phyloP scores from a whole-genome alignment of 2,113 vertebrate species.

The Bubo bubo region DNA sequence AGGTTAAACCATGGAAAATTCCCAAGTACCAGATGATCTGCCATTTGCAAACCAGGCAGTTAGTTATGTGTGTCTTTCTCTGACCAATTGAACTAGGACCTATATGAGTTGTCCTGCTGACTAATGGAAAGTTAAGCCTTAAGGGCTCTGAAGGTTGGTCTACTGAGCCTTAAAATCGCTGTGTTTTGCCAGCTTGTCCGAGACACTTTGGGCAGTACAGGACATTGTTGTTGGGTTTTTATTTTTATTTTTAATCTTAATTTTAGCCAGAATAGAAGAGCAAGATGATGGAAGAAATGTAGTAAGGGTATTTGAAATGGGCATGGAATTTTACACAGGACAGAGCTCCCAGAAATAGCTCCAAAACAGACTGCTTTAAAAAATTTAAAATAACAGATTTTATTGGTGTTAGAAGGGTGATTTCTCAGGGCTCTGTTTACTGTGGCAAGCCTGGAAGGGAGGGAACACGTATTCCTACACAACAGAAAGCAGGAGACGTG shows the following conservation, averaged over 20 bases:
- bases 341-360: conserved; percentile 51
- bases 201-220: neutral
- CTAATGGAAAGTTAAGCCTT: conserved; percentile 29
- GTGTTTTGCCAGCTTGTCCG: neutral
- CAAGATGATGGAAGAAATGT: conserved; percentile 46
- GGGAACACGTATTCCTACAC: neutral
- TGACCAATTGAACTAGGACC: neutral
- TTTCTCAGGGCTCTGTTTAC: conserved; percentile 41
- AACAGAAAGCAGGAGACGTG: neutral
- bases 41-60: neutral
- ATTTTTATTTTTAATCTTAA: conserved; percentile 32
- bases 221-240: neutral
- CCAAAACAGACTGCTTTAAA: conserved; percentile 17
- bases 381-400: conserved; percentile 46
- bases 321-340: conserved; percentile 42
- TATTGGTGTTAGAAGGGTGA: conserved; percentile 61
- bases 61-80: neutral
- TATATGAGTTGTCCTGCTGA: neutral
- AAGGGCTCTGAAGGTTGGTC: neutral
- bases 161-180: neutral
- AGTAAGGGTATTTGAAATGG: conserved; percentile 33
- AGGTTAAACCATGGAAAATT: conserved; percentile 1
- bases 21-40: neutral
- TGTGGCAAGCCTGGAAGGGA: conserved; percentile 10
- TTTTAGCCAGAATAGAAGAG: conserved; percentile 20